Base-by-base conservation (phyloP, 2,113 vertebrate species). In the Bufo bufo region DNA sequence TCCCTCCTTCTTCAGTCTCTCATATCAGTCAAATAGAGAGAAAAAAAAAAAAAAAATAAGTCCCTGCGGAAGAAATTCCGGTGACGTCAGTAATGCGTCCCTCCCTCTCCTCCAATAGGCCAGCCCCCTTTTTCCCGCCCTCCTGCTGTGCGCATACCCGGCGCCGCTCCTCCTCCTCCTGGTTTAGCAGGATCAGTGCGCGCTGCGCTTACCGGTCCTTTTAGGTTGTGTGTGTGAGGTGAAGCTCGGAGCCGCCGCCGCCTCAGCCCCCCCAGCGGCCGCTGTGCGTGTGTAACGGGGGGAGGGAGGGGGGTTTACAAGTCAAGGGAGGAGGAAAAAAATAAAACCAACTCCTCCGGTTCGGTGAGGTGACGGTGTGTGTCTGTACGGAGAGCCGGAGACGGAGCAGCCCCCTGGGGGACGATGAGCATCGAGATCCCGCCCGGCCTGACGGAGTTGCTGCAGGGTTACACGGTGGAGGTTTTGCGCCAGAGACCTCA, bases 341-440 rank as follows among this genome's bases (percentile, higher is more conserved):
- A 33, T 1, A 33, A 33, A 33, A 33, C 0, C 0, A 33, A 80
- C 77, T 85, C 59, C 65, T 84, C 87, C 16, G 78, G 65, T 43
- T n/a, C 74, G 87, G 54, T 78, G 45, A 54, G 65, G 82, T 45
- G 16, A 49, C 65, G 23, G 33, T 33, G 33, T 33, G 65, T 54
- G 81, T 61, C 43, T 77, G 12, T 13, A n/a, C 84, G 72, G 47
- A 80, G 50, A 59, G n/a, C 56, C 61, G 81, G 61, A 45, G 61
- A 88, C 87, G 90, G 85, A 77, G 83, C 72, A 43, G 59, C 77
- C 56, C 77, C 45, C 87, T 89, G 61, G 61, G 89, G 89, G 89
- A 90, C 92, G 93, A 99, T 99, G 98, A 99, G 96, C 95, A 97
- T 99, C 93, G 97, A 98, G 93, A 99, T 99, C 93, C 98, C 98